Base-by-base conservation (phyloP, 2,888 invertebrate species). In the Zootermopsis nevadensis region DNA sequence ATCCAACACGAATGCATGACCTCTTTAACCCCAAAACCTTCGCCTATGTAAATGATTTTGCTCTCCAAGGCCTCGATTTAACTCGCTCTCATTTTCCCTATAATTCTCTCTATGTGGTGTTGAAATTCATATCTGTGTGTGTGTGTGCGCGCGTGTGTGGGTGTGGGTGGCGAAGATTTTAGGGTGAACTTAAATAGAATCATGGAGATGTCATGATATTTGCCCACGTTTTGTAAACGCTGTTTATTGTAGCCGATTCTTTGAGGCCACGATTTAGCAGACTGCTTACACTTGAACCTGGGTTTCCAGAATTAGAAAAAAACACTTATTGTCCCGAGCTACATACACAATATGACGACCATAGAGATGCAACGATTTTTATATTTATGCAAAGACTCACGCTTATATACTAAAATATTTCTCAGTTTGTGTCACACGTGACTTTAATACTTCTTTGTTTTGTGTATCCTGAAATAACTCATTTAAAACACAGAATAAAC, bases 1-100 rank as follows among this genome's bases (percentile, higher is more conserved):
- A 33, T 6, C 15, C 27, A 33, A 30, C 69, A 69, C 33, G 33
- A 69, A 69, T 22, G 27, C 69, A 33, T 33, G 69, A 69, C 69
- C 69, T 69, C 31, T 69, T 69, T 69, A 69, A 69, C 69, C 69
- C 69, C 69, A 22, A 69, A 69, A 69, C 69, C 69, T 69, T 69
- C 69, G 69, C 69, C 69, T 33, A 2, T 31, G 7, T 31, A 27
- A 1, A 33, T 4, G 22, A 6, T 31, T 15, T 67, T 8, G 22
- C 24, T 33, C 69, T 2, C 6, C 30, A 33, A 22, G 12, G 27
- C 24, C 24, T 24, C 69, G 31, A 12, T 31, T 33, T 30, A 60
- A 12, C 33, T 15, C 19, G 7, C 33, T 69, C 69, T 3, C 33
- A 2, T 4, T 33, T 27, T n/a, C n/a, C 12, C 6, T 55, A 55